Evolutionary conservation across 1,140 invertebrate genomes (phyloP), one percentile per base, ranked within the genome.

Genomic region (Dufourea novaeangliae): DNA sequence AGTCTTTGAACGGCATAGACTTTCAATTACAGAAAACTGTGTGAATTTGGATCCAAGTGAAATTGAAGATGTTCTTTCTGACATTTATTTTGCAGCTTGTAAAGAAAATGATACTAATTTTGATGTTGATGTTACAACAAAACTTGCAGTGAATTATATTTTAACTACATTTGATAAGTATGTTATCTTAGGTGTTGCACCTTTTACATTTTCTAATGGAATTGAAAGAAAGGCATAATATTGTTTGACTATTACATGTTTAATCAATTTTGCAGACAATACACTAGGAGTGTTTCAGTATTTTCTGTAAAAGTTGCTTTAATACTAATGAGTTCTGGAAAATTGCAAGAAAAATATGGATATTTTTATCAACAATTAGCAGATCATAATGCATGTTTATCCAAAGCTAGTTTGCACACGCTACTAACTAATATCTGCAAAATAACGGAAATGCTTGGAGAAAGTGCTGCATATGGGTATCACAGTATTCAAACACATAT

Each of bases 321-420:
- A 62, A 91, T 92, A 41, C 86, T 94, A 34, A 85, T 95, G 54
- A 93, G 93, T 79, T 91, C 87, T 82, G 93, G 92, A 37, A 91
- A 91, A 79, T 85, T 95, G 27, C 92, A 93, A 86, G 93, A 94
- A 22, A 95, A 95, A 83, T 95, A 95, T 81, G 92, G 92, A 56
- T 95, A 94, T 83, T 92, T 95, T 46, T 95, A 94, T 88, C 90
- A 93, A 73, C 93, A 94, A 79, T 82, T 95, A 52, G 92, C 94
- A 66, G 93, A 95, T 88, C 93, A 94, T 56, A 94, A 94, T 86
- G 93, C 93, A 14, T 94, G 93, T 78, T 90, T 94, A 70, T 91
- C 92, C 12, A 92, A 88, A 86, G 92, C 90, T 63, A 90, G 91
- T 57, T 88, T 95, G 46, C 89, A 93, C 41, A 87, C 84, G 22